A percentile compares a stretch with the other conserved stretches of the same genome.
phyloP scores from a whole-genome alignment of 1,140 invertebrate genomes.

The Mylabris phalerata region DNA sequence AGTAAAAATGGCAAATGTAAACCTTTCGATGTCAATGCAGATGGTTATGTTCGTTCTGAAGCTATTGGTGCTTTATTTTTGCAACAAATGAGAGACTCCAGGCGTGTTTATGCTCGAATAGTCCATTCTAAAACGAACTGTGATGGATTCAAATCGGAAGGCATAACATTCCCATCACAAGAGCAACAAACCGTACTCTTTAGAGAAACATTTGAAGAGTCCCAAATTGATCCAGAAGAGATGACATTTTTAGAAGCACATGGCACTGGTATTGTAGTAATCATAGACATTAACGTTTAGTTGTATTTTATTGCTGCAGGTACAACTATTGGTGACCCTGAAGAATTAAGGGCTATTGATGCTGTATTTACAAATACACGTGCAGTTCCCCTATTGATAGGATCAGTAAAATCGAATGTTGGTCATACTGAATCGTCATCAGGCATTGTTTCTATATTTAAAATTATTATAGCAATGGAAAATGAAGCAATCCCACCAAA shows the following conservation, averaged over 20 bases:
- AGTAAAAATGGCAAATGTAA: conserved; percentile 80
- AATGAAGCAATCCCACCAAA: conserved; percentile 70
- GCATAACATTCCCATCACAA: conserved; percentile 87
- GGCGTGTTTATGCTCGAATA: conserved; percentile 59
- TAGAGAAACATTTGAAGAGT: conserved; percentile 80
- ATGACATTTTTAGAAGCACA: conserved; percentile 87
- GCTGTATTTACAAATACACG: conserved; percentile 68
- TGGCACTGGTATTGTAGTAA: conserved; percentile 58
- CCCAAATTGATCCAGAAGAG: conserved; percentile 59
- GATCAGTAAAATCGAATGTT: conserved; percentile 89
- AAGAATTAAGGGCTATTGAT: conserved; percentile 82
- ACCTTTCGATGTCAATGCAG: conserved; percentile 77
- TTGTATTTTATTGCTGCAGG: no score
- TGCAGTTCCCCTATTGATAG: conserved; percentile 66
- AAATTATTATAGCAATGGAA: conserved; percentile 71
- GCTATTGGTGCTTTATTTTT: conserved; percentile 72
- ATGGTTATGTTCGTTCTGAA: conserved; percentile 69
- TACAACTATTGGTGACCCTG: conserved; percentile 74
- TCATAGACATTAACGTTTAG: no score
- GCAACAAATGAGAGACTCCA: conserved; percentile 73
- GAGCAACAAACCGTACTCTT: conserved; percentile 72
- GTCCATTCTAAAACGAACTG: conserved; percentile 64
- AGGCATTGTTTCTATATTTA: conserved; percentile 76
- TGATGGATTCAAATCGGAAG: conserved; percentile 70
- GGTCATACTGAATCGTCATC: conserved; percentile 90